A percentile compares a stretch with the other conserved stretches of the same genome.
phyloP scores from a whole-genome alignment of 2,888 invertebrate genomes.

The Hydrotaea diabolus region DNA sequence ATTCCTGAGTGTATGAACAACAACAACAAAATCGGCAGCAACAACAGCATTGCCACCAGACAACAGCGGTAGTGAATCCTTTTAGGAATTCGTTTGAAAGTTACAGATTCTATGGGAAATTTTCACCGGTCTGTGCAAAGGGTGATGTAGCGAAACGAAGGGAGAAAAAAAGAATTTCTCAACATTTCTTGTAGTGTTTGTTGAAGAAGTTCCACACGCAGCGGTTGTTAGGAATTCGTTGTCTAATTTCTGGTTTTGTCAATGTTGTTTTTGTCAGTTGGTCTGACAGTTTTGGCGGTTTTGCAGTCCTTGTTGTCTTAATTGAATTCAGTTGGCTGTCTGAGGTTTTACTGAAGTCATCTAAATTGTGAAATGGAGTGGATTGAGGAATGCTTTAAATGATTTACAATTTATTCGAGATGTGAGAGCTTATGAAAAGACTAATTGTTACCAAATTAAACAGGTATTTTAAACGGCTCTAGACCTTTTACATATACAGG shows the following conservation, averaged over 20 bases:
- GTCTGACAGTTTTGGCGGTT: background rate
- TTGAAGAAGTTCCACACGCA: background rate
- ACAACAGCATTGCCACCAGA: background rate
- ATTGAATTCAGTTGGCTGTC: constrained; percentile 19
- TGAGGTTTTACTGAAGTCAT: constrained; percentile 6
- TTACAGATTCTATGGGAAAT: background rate
- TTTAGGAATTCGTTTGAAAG: background rate
- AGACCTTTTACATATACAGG: too few species aligned
- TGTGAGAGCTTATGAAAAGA: too few species aligned
- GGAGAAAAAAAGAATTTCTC: background rate
- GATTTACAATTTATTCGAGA: too few species aligned
- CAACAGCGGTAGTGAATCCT: background rate
- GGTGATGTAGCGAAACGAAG: too few species aligned
- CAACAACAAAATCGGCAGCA: background rate
- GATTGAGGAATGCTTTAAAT: background rate
- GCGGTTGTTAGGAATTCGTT: background rate
- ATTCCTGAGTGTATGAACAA: background rate
- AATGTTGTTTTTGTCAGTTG: background rate
- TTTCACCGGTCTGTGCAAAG: too few species aligned
- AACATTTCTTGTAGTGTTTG: constrained; percentile 1
- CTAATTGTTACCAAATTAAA: too few species aligned
- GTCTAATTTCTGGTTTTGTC: constrained; percentile 9
- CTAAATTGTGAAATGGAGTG: background rate
- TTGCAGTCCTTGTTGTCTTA: constrained; percentile 4
- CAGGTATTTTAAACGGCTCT: too few species aligned